Evolutionary conservation across 1,140 invertebrate species (phyloP).

Genomic region (Pomacea maculata): DNA sequence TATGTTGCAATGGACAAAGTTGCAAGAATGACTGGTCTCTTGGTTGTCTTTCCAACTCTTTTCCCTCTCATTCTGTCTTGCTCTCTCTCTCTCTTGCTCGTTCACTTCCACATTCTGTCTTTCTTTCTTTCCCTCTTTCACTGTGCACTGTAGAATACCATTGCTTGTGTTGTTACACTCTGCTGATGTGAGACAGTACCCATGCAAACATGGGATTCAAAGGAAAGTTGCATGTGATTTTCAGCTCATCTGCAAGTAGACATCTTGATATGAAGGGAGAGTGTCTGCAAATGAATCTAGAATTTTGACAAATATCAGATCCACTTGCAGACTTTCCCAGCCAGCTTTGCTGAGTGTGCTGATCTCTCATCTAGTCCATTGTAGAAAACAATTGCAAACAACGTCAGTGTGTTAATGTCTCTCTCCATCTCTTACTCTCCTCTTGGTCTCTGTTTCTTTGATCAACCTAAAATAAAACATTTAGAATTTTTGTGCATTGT

Average conservation of each 20-base stretch:
- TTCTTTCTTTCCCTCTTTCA: conserved; percentile 7
- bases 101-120: background rate
- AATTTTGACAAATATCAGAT: no score
- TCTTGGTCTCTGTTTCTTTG: conserved; percentile 25
- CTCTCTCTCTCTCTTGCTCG: conserved; percentile 3
- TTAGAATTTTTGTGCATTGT: conserved; percentile 19
- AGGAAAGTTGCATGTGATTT: background rate
- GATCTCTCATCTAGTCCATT: no score
- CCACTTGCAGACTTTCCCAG: no score
- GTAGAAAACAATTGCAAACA: no score
- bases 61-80: conserved; percentile 10
- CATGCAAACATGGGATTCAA: conserved; percentile 13
- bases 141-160: conserved; percentile 10
- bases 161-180: conserved; percentile 5
- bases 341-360: no score
- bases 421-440: conserved; percentile 19
- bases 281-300: background rate
- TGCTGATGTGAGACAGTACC: conserved; percentile 14
- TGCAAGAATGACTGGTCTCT: background rate
- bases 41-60: background rate
- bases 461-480: conserved; percentile 28
- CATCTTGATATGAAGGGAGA: background rate
- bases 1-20: conserved; percentile 5
- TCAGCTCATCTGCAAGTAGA: background rate
- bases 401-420: conserved; percentile 2